These are phyloP conservation scores for Sogatella furcifera DNA, from an alignment of 1,140 invertebrate genomes.

Conservation along the genomic window DNA sequence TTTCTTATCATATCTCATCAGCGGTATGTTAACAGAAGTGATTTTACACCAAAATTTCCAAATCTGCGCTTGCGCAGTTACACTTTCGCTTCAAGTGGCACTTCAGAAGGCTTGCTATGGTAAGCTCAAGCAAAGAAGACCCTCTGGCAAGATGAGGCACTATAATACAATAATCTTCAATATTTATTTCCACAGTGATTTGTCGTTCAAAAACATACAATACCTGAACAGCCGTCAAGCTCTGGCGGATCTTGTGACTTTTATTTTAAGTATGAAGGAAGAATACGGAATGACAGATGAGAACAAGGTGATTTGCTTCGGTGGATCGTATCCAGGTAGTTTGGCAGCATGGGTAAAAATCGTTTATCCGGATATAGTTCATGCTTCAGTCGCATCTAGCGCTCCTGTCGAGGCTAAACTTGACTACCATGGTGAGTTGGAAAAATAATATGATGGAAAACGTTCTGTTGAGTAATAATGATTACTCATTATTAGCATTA, in stretches of 20 bases:
- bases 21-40: too few species aligned
- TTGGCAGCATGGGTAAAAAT: slow-evolving; percentile 79
- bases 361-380: slow-evolving; percentile 83
- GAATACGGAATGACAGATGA: slow-evolving; percentile 46
- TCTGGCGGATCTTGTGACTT: slow-evolving; percentile 73
- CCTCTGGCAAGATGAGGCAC: too few species aligned
- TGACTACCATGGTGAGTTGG: slow-evolving; percentile 57
- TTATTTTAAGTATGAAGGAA: slow-evolving; percentile 56
- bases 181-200: slow-evolving; percentile 43
- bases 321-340: slow-evolving; percentile 86
- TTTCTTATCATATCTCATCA: too few species aligned
- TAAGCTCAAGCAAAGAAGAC: too few species aligned
- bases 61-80: too few species aligned
- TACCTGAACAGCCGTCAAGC: slow-evolving; percentile 80
- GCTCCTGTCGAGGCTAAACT: slow-evolving; percentile 73
- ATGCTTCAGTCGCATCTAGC: slow-evolving; percentile 75
- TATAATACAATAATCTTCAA: too few species aligned
- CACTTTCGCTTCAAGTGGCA: too few species aligned
- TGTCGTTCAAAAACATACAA: slow-evolving; percentile 61
- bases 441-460: too few species aligned
- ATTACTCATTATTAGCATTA: too few species aligned
- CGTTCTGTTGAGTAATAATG: too few species aligned
- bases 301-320: slow-evolving; percentile 82
- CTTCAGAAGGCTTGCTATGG: too few species aligned
- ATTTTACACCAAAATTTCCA: too few species aligned